phyloP scores from a whole-genome alignment of 2,888 invertebrate species.

The Microplitis manilae region DNA sequence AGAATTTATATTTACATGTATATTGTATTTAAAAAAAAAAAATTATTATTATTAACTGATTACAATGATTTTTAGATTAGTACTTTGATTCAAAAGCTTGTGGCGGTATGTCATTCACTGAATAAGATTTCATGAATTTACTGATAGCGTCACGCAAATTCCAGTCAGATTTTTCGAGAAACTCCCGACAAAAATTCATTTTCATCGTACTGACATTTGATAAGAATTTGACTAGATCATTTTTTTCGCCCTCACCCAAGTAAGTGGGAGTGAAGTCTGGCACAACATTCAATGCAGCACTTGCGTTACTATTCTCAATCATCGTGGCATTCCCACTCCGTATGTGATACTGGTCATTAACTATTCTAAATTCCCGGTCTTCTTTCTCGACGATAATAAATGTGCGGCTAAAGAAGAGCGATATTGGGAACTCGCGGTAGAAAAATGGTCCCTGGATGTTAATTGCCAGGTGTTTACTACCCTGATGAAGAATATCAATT shows the following conservation, averaged over 20 bases:
- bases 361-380: slow-evolving; percentile 66
- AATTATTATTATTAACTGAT: background rate
- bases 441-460: slow-evolving; percentile 64
- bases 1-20: slow-evolving; percentile 16
- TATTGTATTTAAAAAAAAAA: background rate
- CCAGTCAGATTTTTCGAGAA: slow-evolving; percentile 62
- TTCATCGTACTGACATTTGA: slow-evolving; percentile 66
- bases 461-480: slow-evolving; percentile 56
- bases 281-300: slow-evolving; percentile 29
- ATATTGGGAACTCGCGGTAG: slow-evolving; percentile 58
- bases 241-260: slow-evolving; percentile 63
- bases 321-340: slow-evolving; percentile 54
- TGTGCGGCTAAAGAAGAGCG: slow-evolving; percentile 62
- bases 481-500: slow-evolving; percentile 62
- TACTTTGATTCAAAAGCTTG: slow-evolving; percentile 58
- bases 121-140: slow-evolving; percentile 64
- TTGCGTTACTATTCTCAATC: slow-evolving; percentile 49
- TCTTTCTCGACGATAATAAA: slow-evolving; percentile 63
- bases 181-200: slow-evolving; percentile 55
- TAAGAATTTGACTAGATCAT: slow-evolving; percentile 62
- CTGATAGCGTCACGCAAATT: slow-evolving; percentile 64
- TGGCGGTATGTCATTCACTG: slow-evolving; percentile 62
- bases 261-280: slow-evolving; percentile 59
- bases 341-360: slow-evolving; percentile 67
- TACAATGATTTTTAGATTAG: slow-evolving; percentile 27